Evolutionary conservation across 2,113 vertebrate species (phyloP), one percentile per base, ranked within the genome.

Genomic region (Thymallus thymallus): DNA sequence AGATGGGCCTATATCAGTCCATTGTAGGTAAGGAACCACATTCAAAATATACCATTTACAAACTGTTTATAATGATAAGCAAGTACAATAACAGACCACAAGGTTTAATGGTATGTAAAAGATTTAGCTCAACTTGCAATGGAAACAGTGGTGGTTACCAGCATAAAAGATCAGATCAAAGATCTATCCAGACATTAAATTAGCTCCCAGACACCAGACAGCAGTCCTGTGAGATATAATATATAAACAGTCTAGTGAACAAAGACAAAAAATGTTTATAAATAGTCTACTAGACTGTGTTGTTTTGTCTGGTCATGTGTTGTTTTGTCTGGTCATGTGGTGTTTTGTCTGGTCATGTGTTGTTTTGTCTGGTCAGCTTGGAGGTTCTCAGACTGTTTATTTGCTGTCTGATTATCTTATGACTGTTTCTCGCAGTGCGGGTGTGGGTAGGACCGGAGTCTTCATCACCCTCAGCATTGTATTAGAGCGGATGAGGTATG

Each of bases 391-490:
- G 12, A 51, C 35, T 41, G 35, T 41, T 41, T 18, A 51, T 51
- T 51, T 51, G 9, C 35, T 51, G 20, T 63, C 46, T 41, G 3
- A 48, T 60, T 76, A n/a, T 87, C 32, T 84, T 26, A 10, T 12
- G 2, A 41, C 9, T 41, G 35, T 41, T 41, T 41, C 29, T 32
- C 67, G 80, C 85, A 99, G 98, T 78, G 96, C 96, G 46, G 97
- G 97, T n/a, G 98, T 99, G 78, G 98, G 98, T 85, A 95, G 98
- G 85, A 98, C 97, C 46, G 98, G 98, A 77, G 98, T 99, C 82
- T 99, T 99, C 92, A 98, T 99, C 91, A 98, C 97, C n/a, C 92
- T 99, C 83, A 99, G 98, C 86, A 99, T 99, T 69, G 98, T 99
- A 77, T 92, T 99, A 92, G 97, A 99, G 91, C 91, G 98, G 90